These are phyloP conservation scores for Omphaloscelis lunosa DNA, from an alignment of 2,888 invertebrate genomes.

Conservation along the genomic window DNA sequence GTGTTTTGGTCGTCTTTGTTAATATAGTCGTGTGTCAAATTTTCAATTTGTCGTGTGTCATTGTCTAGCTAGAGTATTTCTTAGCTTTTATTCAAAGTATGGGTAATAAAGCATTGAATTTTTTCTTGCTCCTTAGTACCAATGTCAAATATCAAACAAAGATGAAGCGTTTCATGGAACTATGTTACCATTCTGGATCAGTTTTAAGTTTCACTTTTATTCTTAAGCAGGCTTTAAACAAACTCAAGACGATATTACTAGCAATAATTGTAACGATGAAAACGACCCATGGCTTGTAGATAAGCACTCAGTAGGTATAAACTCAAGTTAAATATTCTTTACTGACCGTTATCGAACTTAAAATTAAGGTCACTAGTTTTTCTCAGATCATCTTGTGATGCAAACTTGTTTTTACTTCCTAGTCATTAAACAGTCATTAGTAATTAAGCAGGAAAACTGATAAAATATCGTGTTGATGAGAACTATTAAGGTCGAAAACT, in stretches of 20 bases:
- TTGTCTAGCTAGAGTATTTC: background rate
- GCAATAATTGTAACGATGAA: background rate
- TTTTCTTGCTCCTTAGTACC: background rate
- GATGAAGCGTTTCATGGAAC: background rate
- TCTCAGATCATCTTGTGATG: constrained; percentile 31
- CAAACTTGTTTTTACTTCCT: constrained; percentile 48
- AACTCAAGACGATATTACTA: background rate
- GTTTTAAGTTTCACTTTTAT: background rate
- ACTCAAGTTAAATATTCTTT: background rate
- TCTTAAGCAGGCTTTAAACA: background rate
- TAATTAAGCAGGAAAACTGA: constrained; percentile 44
- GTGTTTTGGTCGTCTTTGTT: background rate
- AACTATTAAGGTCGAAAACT: constrained; percentile 23
- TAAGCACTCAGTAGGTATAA: background rate
- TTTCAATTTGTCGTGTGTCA: background rate
- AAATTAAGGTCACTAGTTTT: constrained; percentile 36
- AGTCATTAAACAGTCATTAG: constrained; percentile 28
- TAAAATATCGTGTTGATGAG: constrained; percentile 31
- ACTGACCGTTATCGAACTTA: background rate
- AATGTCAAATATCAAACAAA: too few relatives aligned
- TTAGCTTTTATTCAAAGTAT: background rate
- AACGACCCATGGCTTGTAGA: background rate
- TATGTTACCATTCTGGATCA: background rate
- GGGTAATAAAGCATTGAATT: background rate
- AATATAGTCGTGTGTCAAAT: too few relatives aligned